Conservation (phyloP, 2,888 invertebrate species). For the Elmis aenea region DNA sequence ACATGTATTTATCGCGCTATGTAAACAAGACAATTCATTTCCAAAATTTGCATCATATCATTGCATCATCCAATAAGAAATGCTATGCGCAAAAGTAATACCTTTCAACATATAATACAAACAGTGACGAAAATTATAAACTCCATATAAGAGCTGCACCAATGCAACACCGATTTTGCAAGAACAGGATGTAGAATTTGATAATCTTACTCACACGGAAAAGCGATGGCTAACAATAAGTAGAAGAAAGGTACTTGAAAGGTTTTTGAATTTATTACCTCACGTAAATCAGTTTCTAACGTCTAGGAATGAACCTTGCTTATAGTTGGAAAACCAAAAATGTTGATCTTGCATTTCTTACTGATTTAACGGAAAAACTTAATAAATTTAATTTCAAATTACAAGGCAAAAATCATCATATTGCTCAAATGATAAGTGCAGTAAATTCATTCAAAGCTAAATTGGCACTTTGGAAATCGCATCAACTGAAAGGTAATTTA, state of each 20-base stretch:
- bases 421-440: conserved; percentile 5
- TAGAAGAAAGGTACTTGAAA: conserved; percentile 9
- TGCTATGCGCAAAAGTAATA: conserved; percentile 10
- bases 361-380: conserved; percentile 16
- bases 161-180: conserved; percentile 17
- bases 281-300: no score
- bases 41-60: conserved; percentile 19
- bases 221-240: conserved; percentile 11
- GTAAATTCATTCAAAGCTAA: conserved; percentile 5
- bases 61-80: conserved; percentile 16
- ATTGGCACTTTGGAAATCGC: conserved; percentile 4
- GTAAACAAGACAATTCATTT: conserved; percentile 14
- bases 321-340: conserved; percentile 5
- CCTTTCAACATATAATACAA: conserved; percentile 9
- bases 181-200: conserved; percentile 22
- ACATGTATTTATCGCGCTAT: conserved; percentile 21
- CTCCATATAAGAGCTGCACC: conserved; percentile 13
- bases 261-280: no score
- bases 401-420: conserved; percentile 11
- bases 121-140: conserved; percentile 12
- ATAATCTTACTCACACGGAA: conserved; percentile 12
- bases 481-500: conserved; percentile 6
- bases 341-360: conserved; percentile 15
- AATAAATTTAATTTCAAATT: no score
- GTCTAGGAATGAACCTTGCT: conserved; percentile 10